phyloP scores from a whole-genome alignment of 2,797 vertebrate species.

The Xenops minutus region DNA sequence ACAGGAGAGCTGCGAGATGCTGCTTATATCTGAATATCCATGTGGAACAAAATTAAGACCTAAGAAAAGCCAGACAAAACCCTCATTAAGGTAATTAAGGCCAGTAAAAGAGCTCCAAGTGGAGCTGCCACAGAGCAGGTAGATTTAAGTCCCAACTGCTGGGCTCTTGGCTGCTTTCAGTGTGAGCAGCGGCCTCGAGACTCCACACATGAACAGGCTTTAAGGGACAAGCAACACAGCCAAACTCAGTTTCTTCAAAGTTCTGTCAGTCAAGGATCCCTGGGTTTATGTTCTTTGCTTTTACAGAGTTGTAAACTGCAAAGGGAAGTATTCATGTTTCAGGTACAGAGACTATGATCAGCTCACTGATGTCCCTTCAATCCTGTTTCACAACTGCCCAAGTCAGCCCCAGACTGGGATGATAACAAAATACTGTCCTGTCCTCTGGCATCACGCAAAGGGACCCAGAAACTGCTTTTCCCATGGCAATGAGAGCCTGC shows the following conservation, averaged over 20 bases:
- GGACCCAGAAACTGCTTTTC: not conserved
- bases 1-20: not conserved
- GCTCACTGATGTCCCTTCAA: not conserved
- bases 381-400: accelerated
- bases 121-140: not conserved
- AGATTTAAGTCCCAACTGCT: not conserved
- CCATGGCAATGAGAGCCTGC: not conserved
- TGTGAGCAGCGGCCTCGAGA: accelerated
- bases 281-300: not conserved
- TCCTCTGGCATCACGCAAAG: not conserved
- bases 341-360: accelerated
- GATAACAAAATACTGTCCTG: not conserved
- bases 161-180: not conserved
- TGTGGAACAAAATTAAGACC: not conserved
- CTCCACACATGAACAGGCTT: not conserved
- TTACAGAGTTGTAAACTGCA: not conserved
- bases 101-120: not conserved
- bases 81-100: not conserved
- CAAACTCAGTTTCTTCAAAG: not conserved
- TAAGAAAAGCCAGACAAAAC: not conserved
- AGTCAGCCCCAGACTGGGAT: not conserved
- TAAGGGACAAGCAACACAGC: not conserved
- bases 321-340: accelerated
- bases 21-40: not conserved
- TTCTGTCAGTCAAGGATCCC: not conserved